Conservation (phyloP, 2,113 vertebrate species). For the Dendrocopos noguchii region DNA sequence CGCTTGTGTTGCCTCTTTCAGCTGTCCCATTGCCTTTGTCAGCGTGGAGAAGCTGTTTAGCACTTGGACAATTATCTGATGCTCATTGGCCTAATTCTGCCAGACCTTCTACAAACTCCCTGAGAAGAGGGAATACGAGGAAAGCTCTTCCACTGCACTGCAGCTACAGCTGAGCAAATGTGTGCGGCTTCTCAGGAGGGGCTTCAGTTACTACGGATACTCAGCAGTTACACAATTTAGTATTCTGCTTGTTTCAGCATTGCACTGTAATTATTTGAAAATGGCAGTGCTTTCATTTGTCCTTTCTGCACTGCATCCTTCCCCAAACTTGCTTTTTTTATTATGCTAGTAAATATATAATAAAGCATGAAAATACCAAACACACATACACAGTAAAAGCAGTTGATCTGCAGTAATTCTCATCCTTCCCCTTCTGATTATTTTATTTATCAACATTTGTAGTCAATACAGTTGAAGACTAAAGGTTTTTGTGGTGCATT, state of each 20-base stretch:
- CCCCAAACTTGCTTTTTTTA: background rate
- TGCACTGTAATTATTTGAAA: background rate
- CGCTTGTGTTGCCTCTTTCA: background rate
- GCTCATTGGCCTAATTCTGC: conserved; percentile 60
- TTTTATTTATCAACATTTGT: background rate
- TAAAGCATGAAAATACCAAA: background rate
- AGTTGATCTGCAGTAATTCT: background rate
- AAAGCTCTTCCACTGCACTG: background rate
- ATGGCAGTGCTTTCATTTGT: background rate
- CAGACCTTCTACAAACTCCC: background rate
- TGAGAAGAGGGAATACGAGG: background rate
- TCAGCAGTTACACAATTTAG: background rate
- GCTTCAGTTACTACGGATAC: background rate
- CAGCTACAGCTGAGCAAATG: background rate
- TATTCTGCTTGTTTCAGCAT: background rate
- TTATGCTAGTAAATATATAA: background rate
- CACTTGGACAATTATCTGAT: conserved; percentile 24
- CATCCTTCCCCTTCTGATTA: background rate
- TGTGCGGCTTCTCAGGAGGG: background rate
- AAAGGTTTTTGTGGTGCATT: background rate
- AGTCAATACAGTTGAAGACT: background rate
- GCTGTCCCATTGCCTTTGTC: conserved; percentile 15
- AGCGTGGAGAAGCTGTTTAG: background rate
- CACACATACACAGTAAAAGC: background rate
- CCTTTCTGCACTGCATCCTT: background rate